Conservation (phyloP, 1,140 invertebrate genomes). For the Caenorhabditis tropicalis region DNA sequence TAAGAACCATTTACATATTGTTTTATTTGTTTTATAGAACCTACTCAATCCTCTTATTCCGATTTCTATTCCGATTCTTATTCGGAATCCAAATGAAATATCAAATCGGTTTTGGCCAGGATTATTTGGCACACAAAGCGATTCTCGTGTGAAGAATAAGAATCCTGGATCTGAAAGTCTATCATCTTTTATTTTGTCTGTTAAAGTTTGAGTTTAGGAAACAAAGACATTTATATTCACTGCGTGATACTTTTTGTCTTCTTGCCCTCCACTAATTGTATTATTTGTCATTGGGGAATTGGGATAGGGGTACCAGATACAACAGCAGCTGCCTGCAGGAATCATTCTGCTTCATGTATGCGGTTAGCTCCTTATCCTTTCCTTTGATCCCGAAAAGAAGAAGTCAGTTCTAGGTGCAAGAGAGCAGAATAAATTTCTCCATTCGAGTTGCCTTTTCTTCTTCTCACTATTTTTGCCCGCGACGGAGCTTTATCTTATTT, state of each 20-base stretch:
- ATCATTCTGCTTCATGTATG: not conserved
- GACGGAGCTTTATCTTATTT: conserved; percentile 2
- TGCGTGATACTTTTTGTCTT: conserved; percentile 40
- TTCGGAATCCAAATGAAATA: too few relatives aligned
- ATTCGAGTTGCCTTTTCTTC: not conserved
- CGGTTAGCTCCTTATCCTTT: not conserved
- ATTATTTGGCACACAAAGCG: not conserved
- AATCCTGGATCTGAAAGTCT: not conserved
- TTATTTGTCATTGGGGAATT: conserved; percentile 41
- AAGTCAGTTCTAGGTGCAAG: conserved; percentile 26
- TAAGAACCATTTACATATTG: too few relatives aligned
- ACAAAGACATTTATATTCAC: conserved; percentile 33
- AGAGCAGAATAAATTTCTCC: conserved; percentile 33
- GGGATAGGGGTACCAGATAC: conserved; percentile 8
- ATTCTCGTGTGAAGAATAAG: not conserved
- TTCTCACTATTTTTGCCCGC: not conserved
- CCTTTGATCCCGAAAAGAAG: not conserved
- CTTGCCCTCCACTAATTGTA: conserved; percentile 29
- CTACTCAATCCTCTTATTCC: not conserved
- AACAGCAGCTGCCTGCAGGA: conserved; percentile 22
- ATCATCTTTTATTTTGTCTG: not conserved
- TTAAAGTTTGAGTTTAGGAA: not conserved
- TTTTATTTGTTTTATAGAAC: too few relatives aligned
- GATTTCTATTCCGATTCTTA: not conserved
- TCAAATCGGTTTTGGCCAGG: not conserved